phyloP scores from a whole-genome alignment of 1,140 invertebrate species.

The Platorchestia sp. region DNA sequence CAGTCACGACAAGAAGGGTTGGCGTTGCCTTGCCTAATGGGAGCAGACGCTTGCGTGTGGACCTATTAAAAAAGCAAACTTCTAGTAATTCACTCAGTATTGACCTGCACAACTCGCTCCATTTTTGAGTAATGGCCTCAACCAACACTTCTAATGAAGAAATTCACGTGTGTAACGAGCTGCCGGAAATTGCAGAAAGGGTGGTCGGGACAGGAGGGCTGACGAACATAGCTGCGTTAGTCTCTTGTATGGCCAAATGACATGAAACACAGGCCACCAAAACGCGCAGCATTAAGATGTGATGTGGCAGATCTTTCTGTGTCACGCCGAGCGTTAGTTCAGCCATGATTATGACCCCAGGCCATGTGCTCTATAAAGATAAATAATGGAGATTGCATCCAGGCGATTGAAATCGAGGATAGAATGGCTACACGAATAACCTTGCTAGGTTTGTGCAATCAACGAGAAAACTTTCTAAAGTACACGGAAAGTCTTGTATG shows the following conservation, averaged over 20 bases:
- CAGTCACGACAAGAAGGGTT: not conserved
- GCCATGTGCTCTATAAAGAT: not conserved
- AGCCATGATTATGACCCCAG: not conserved
- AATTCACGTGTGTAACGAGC: constrained; percentile 49
- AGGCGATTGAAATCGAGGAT: not conserved
- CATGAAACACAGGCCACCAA: constrained; percentile 30
- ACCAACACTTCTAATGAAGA: constrained; percentile 54
- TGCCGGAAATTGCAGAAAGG: constrained; percentile 34
- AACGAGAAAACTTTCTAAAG: not conserved
- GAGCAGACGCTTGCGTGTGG: constrained; percentile 11
- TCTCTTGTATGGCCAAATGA: constrained; percentile 8
- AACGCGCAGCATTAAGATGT: constrained; percentile 22
- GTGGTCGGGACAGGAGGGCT: not conserved
- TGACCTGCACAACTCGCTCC: constrained; percentile 49
- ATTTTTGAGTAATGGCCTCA: constrained; percentile 54
- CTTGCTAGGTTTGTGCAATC: not conserved
- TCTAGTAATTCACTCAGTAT: constrained; percentile 41
- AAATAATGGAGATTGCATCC: not conserved
- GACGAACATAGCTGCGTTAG: constrained; percentile 39
- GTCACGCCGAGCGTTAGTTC: not conserved
- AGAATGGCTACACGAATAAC: not conserved
- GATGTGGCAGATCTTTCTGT: constrained; percentile 37
- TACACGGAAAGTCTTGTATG: not conserved
- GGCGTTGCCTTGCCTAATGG: not conserved
- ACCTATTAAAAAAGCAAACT: constrained; percentile 53